Conservation (phyloP, 2,797 vertebrate species). For the Podargus strigoides region DNA sequence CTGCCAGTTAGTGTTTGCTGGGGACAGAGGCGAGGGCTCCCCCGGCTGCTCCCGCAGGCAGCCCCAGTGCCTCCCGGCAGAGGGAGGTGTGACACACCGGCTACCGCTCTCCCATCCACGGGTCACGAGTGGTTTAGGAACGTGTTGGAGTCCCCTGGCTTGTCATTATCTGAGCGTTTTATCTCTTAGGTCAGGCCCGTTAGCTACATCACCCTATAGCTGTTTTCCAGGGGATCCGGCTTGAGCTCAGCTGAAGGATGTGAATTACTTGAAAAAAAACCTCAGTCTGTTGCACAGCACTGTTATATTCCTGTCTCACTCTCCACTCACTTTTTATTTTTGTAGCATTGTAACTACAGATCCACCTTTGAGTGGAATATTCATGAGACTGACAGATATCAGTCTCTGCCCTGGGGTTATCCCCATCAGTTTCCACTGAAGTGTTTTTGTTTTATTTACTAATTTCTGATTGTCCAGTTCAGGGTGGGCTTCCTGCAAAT, state of each 20-base stretch:
- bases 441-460: background rate
- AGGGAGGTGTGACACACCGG: background rate
- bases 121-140: background rate
- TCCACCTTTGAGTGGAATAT: background rate
- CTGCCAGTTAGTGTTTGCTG: rapidly evolving
- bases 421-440: background rate
- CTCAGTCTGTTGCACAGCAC: background rate
- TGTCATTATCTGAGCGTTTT: background rate
- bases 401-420: background rate
- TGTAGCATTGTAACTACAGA: background rate
- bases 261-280: background rate
- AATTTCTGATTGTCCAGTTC: background rate
- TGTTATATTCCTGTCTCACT: background rate
- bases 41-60: too few relatives aligned
- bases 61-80: background rate
- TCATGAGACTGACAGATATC: background rate
- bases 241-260: background rate
- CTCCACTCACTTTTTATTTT: background rate
- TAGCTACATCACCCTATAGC: background rate
- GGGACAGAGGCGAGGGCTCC: too few relatives aligned
- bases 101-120: background rate
- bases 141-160: background rate
- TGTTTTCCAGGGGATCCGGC: background rate
- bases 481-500: background rate
- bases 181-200: background rate